A percentile compares a stretch with the other conserved stretches of the same genome.
Evolutionary conservation across 2,113 vertebrate species (phyloP).

Genomic region (Hucho hucho): DNA sequence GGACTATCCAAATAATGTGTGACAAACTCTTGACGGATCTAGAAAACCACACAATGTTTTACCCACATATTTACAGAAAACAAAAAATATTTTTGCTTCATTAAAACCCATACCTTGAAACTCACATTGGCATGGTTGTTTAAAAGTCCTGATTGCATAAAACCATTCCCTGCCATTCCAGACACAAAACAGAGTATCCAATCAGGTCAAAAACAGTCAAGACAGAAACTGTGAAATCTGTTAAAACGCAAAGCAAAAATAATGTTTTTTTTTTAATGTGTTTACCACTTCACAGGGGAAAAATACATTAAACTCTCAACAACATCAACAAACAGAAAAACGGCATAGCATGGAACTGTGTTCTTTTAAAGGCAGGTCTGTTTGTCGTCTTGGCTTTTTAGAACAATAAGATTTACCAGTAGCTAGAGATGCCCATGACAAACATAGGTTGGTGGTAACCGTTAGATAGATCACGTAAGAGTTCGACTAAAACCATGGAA

Average conservation of each 20-base stretch:
- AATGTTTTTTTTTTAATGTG: neutral
- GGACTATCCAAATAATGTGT: too few relatives aligned
- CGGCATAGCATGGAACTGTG: neutral
- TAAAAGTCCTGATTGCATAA: conserved; percentile 60
- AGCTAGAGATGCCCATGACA: too few relatives aligned
- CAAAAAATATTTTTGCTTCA: conserved; percentile 26
- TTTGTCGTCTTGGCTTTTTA: neutral
- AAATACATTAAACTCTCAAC: neutral
- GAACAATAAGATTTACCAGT: neutral
- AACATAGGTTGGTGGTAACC: too few relatives aligned
- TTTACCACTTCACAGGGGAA: conserved; percentile 4
- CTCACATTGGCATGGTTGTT: conserved; percentile 47
- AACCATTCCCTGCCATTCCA: conserved; percentile 35
- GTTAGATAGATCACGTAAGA: too few relatives aligned
- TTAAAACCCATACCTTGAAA: conserved; percentile 50
- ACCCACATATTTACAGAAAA: conserved; percentile 53
- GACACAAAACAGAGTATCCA: conserved; percentile 34
- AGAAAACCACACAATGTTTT: conserved; percentile 36
- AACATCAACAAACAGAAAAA: neutral
- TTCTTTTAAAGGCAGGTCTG: neutral
- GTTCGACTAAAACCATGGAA: too few relatives aligned
- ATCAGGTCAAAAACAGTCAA: conserved; percentile 14
- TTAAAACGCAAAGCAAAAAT: conserved; percentile 15
- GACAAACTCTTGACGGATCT: conserved; percentile 19
- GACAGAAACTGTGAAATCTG: conserved; percentile 30